These are phyloP conservation scores for Platorchestia sp. DNA, from an alignment of 1,140 invertebrate genomes.

Conservation along the genomic window DNA sequence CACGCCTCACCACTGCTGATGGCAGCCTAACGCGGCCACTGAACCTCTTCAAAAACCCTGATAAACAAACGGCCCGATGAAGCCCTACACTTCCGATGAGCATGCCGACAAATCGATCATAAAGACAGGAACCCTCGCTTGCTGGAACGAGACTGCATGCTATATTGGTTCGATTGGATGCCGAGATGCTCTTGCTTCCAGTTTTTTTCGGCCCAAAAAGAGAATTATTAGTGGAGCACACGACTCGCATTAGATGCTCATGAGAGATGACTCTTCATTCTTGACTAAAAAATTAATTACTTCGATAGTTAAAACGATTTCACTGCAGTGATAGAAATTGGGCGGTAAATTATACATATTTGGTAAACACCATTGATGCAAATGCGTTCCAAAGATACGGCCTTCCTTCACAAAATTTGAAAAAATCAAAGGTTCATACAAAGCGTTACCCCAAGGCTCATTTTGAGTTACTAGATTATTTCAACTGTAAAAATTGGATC, in stretches of 20 bases:
- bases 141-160: not conserved
- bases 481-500: too few species aligned
- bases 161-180: not conserved
- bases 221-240: not conserved
- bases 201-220: not conserved
- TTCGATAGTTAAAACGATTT: not conserved
- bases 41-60: slow-evolving; percentile 2
- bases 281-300: not conserved
- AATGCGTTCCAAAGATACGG: too few species aligned
- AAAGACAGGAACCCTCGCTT: not conserved
- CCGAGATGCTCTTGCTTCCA: not conserved
- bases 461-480: too few species aligned
- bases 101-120: not conserved
- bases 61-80: slow-evolving; percentile 20
- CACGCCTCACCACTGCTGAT: not conserved
- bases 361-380: too few species aligned
- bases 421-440: too few species aligned
- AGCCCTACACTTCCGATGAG: not conserved
- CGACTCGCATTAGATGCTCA: not conserved
- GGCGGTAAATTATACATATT: too few species aligned
- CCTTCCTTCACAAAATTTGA: too few species aligned
- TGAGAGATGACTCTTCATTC: not conserved
- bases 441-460: too few species aligned
- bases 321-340: not conserved
- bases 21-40: not conserved